Evolutionary conservation across 2,113 vertebrate species (phyloP), one percentile per base, ranked within the genome.

Genomic region (Laticauda colubrina): DNA sequence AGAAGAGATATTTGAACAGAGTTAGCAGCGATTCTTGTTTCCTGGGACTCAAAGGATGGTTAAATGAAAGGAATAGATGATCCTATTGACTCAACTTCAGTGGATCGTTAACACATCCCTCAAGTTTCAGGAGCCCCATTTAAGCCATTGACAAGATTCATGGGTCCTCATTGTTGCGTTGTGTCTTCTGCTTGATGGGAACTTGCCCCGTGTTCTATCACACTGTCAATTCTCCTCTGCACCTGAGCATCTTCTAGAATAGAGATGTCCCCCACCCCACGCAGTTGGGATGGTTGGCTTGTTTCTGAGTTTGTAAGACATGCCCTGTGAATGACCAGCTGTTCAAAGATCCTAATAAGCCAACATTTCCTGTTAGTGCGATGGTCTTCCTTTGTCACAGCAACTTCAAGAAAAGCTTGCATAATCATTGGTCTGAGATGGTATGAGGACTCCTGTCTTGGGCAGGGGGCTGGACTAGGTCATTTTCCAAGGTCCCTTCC

Each of bases 351-450:
- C 59, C 81, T 87, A 23, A 86, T 48, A 87, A 56, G 64, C 3
- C 85, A 81, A 39, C 54, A 59, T 91, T 86, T 24, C 85, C 85
- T 9, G 54, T 91, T 57, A 11, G 75, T 48, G 43, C 20, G 75
- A 86, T 39, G 45, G 75, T 39, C 54, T 91, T 91, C 57, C 90
- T 91, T 91, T 91, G 39, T 91, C 90, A 56, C 24, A 45, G 39
- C 24, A 26, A 61, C 9, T 61, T 26, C 57, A 26, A 61, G 57
- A 61, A 61, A 61, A 61, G 8, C 10, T 59, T 9, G 8, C 3
- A 26, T 24, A 59, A 23, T 9, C 9, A 10, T 26, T 26, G 24
- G 57, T 26, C 57, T 26, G 57, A 59, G 23, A 26, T 3, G 57
- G 57, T 59, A 24, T 24, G 57, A 59, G 57, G 23, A 59, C 23